phyloP scores from a whole-genome alignment of 1,140 invertebrate species.

The Saccostrea glomerata region DNA sequence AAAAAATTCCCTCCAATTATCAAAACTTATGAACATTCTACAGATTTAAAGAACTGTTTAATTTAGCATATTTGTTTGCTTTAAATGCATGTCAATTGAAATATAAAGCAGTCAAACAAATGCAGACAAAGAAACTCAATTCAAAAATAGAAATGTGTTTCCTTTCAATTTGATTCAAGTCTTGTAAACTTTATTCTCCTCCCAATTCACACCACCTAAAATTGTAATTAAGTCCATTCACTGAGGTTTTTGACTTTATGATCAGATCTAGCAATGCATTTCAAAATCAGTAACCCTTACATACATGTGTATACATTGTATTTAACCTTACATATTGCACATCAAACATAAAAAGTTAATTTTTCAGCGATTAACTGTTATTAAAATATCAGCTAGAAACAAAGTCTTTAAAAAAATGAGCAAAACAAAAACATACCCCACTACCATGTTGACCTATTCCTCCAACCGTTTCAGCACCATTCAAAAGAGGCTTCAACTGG shows the following conservation, averaged over 20 bases:
- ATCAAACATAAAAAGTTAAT: background rate
- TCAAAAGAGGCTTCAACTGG: background rate
- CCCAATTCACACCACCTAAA: background rate
- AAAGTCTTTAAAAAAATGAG: background rate
- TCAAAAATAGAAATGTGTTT: background rate
- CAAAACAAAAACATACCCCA: background rate
- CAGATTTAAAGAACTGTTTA: too few relatives aligned
- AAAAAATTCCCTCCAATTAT: too few relatives aligned
- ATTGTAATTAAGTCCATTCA: background rate
- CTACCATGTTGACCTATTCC: background rate
- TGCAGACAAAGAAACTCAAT: background rate
- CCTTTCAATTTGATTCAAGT: background rate
- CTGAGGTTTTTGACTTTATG: background rate
- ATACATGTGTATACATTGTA: background rate
- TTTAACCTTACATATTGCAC: background rate
- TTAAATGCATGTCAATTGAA: too few relatives aligned
- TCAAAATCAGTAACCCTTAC: background rate
- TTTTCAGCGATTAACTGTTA: background rate
- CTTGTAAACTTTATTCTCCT: background rate
- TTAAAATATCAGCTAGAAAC: background rate
- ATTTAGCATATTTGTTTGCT: too few relatives aligned
- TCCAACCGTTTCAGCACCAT: background rate
- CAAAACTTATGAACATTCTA: too few relatives aligned
- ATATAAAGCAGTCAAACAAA: background rate
- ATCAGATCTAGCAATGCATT: background rate